Conservation (phyloP, 2,113 vertebrate species). For the Dicentrarchus labrax region DNA sequence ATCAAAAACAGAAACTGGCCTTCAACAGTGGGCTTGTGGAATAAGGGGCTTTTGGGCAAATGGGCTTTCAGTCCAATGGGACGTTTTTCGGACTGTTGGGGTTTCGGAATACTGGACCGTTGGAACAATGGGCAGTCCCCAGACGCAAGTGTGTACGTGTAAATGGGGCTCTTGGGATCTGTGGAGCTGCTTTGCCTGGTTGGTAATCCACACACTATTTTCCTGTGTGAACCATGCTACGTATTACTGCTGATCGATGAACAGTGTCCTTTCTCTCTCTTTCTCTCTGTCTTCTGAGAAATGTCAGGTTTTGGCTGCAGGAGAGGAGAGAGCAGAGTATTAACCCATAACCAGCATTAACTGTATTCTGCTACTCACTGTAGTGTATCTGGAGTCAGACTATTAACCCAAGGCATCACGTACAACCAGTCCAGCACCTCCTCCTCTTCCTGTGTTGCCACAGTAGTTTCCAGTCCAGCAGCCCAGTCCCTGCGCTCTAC, state of each 20-base stretch:
- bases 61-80: too few relatives aligned
- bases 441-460: constrained; percentile 13
- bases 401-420: constrained; percentile 2
- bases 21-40: too few relatives aligned
- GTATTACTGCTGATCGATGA: not conserved
- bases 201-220: not conserved
- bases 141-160: not conserved
- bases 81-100: too few relatives aligned
- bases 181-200: not conserved
- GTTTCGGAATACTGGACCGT: too few relatives aligned
- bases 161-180: not conserved
- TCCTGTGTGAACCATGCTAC: not conserved
- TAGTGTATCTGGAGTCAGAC: constrained; percentile 25
- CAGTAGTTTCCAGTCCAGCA: constrained; percentile 32
- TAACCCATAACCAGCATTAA: constrained; percentile 56
- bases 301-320: constrained; percentile 17
- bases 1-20: too few relatives aligned
- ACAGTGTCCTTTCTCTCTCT: not conserved
- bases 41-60: too few relatives aligned
- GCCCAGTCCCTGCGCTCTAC: constrained; percentile 31
- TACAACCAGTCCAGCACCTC: not conserved
- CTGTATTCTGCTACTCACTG: constrained; percentile 32
- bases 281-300: constrained; percentile 1
- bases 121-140: too few relatives aligned
- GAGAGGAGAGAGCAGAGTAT: constrained; percentile 24